Percentiles rank a stretch among this genome's conserved stretches.
Evolutionary conservation across 2,113 vertebrate species (phyloP).

Genomic region (Ondatra zibethicus): DNA sequence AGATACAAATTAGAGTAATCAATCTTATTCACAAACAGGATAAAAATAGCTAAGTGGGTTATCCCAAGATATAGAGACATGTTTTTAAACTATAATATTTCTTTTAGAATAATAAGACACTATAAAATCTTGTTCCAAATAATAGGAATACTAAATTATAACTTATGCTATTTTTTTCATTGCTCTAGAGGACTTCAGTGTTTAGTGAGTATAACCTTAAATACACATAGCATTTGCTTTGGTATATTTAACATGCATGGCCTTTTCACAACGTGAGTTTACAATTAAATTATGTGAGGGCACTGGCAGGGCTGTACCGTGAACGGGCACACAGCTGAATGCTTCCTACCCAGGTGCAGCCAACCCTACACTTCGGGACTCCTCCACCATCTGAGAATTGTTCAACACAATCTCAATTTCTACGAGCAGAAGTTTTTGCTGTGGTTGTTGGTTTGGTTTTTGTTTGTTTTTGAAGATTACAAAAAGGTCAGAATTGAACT

Average conservation of each 20-base stretch:
- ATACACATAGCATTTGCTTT: constrained; percentile 61
- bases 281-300: constrained; percentile 77
- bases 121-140: constrained; percentile 28
- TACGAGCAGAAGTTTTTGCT: constrained; percentile 60
- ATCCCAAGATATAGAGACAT: neutral
- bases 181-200: neutral
- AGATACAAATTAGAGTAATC: neutral
- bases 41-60: constrained; percentile 32
- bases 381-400: constrained; percentile 64
- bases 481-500: constrained; percentile 80
- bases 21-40: neutral
- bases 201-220: constrained; percentile 8
- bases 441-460: neutral
- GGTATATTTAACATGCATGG: constrained; percentile 62
- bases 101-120: neutral
- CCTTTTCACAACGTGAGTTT: constrained; percentile 78
- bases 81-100: neutral
- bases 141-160: constrained; percentile 39
- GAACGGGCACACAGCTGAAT: constrained; percentile 40
- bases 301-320: constrained; percentile 61
- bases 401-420: constrained; percentile 79
- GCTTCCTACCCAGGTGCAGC: constrained; percentile 56
- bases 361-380: constrained; percentile 65
- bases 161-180: neutral
- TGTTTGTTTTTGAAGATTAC: constrained; percentile 77